phyloP scores from a whole-genome alignment of 2,113 vertebrate species.

The Muntiacus reevesi region DNA sequence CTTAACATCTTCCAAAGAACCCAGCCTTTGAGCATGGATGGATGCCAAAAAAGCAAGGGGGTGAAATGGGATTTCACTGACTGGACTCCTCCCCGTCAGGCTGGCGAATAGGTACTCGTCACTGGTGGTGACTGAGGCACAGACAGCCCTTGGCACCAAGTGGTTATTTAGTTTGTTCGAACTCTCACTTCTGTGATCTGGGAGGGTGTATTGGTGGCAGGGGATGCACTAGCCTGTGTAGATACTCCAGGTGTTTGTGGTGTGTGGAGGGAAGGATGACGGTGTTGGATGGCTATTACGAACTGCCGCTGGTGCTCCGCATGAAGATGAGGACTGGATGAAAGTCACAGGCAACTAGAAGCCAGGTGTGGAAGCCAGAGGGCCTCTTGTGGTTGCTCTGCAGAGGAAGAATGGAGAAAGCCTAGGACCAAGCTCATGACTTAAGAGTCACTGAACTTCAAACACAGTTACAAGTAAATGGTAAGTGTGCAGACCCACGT shows the following conservation, averaged over 20 bases:
- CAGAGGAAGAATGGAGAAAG: not conserved
- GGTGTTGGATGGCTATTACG: not conserved
- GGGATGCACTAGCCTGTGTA: no score
- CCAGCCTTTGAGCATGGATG: not conserved
- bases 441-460: not conserved
- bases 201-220: not conserved
- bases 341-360: not conserved
- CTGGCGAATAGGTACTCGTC: not conserved
- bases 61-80: not conserved
- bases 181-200: not conserved
- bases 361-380: not conserved
- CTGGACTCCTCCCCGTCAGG: not conserved
- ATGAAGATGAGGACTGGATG: not conserved
- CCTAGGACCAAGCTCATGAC: not conserved
- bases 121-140: not conserved
- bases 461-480: not conserved
- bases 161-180: not conserved
- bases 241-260: not conserved
- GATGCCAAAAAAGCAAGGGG: not conserved
- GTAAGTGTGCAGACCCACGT: not conserved
- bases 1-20: not conserved
- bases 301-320: not conserved
- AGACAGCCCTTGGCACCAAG: not conserved
- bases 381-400: not conserved
- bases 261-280: not conserved